Conservation (phyloP, 2,113 vertebrate species). For the Lasiurus cinereus region DNA sequence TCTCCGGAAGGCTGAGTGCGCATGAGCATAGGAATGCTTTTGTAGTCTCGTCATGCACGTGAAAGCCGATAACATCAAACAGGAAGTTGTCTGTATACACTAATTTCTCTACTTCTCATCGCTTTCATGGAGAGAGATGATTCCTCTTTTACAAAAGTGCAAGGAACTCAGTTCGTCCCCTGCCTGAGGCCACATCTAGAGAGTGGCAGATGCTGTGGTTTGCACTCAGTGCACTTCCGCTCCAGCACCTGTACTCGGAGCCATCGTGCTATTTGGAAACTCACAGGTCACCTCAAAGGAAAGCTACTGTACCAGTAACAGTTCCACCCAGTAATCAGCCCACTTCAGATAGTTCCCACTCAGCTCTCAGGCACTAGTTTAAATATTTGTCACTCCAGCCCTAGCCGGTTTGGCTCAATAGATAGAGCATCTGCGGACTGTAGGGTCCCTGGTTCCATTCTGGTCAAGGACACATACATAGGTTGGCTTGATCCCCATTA, state of each 20-base stretch:
- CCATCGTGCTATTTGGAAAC: background rate
- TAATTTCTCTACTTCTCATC: background rate
- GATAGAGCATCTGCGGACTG: too few relatives aligned
- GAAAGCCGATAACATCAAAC: background rate
- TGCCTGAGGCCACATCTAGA: background rate
- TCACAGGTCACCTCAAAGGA: background rate
- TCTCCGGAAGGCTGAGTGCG: background rate
- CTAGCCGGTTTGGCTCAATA: too few relatives aligned
- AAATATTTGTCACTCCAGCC: background rate
- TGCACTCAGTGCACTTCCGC: background rate
- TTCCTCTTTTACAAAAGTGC: background rate
- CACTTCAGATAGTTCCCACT: too few relatives aligned
- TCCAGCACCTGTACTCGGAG: background rate
- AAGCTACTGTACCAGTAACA: background rate
- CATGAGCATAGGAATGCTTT: background rate
- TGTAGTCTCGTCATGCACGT: background rate
- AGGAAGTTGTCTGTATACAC: background rate
- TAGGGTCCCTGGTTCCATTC: too few relatives aligned
- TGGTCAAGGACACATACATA: too few relatives aligned
- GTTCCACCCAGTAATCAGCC: background rate
- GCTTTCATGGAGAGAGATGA: background rate
- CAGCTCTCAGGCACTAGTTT: background rate
- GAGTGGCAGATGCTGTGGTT: background rate
- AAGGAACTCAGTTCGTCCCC: background rate
- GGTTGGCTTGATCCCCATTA: too few relatives aligned